Conservation (phyloP, 1,140 invertebrate genomes). For the Acyrthosiphon pisum region DNA sequence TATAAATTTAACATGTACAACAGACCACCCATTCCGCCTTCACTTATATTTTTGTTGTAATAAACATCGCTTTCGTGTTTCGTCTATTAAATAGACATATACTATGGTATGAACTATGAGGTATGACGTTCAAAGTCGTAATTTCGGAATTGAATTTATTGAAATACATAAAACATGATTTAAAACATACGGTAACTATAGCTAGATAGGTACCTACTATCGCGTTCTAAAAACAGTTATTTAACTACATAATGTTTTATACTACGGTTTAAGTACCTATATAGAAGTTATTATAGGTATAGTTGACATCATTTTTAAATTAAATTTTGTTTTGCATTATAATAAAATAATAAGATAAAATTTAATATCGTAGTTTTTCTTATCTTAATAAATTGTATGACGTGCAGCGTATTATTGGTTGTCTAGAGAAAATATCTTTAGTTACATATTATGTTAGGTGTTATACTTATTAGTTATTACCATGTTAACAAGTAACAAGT, state of each 20-base stretch:
- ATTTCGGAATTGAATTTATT: not conserved
- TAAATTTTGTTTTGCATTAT: not conserved
- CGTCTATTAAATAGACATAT: not conserved
- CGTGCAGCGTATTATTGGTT: too few species aligned
- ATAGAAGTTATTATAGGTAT: not conserved
- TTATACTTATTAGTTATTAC: too few species aligned
- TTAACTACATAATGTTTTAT: not conserved
- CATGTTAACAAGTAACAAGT: too few species aligned
- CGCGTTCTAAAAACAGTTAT: not conserved
- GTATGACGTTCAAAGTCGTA: not conserved
- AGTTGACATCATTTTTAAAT: not conserved
- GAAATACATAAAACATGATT: not conserved
- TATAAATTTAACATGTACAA: not conserved
- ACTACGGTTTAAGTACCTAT: not conserved
- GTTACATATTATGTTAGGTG: too few species aligned
- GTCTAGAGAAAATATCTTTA: too few species aligned
- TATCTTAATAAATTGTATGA: not conserved
- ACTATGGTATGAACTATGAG: not conserved
- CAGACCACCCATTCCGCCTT: not conserved
- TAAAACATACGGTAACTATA: too few species aligned
- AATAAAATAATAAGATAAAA: constrained; percentile 16
- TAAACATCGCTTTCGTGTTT: not conserved
- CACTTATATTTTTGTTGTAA: not conserved
- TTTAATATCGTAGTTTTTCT: not conserved
- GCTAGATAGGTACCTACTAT: too few species aligned